phyloP scores from a whole-genome alignment of 2,113 vertebrate genomes.

The human region DNA sequence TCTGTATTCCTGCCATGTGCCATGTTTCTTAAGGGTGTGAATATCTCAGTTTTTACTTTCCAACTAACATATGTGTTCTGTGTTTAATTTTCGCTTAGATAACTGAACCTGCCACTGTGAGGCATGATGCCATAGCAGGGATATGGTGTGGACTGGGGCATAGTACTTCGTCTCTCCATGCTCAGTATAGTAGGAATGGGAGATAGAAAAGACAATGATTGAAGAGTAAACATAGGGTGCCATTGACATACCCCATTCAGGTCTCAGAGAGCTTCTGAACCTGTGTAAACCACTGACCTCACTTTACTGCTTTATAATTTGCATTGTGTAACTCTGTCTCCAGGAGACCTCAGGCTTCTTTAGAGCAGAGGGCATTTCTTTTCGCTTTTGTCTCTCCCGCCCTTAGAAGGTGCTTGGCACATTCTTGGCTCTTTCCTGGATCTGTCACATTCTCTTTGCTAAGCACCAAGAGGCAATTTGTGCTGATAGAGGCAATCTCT shows the following conservation, averaged over 20 bases:
- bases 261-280: background rate
- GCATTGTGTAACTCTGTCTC: background rate
- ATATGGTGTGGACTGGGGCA: background rate
- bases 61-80: background rate
- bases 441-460: background rate
- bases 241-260: fast-evolving
- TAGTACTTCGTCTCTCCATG: fast-evolving
- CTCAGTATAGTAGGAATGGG: background rate
- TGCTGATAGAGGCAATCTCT: background rate
- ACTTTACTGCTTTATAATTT: background rate
- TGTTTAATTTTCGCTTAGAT: background rate
- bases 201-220: background rate
- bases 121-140: background rate
- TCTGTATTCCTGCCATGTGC: background rate
- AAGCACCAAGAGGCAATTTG: background rate
- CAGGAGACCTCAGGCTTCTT: background rate
- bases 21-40: background rate
- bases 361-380: background rate
- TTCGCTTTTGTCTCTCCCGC: background rate
- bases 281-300: fast-evolving
- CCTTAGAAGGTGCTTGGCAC: background rate
- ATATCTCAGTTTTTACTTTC: background rate
- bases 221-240: background rate
- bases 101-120: background rate
- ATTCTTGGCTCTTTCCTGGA: background rate